Evolutionary conservation across 1,140 invertebrate species (phyloP).

Genomic region (Whitmania pigra): DNA sequence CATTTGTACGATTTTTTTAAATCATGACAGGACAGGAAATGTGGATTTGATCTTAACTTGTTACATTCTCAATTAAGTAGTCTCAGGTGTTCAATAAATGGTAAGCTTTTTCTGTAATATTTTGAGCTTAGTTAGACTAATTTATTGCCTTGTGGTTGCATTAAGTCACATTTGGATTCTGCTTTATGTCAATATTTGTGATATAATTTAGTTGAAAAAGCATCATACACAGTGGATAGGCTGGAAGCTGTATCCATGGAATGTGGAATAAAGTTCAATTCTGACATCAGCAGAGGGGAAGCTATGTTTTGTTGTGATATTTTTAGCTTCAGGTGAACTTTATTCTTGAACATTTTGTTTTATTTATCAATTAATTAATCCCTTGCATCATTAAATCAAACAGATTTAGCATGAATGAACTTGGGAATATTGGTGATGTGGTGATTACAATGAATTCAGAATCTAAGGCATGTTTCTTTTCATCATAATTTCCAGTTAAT

Average conservation of each 20-base stretch:
- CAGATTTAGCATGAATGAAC: background rate
- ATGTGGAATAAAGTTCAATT: slow-evolving; percentile 1
- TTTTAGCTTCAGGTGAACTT: background rate
- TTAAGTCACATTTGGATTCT: background rate
- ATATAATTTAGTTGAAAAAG: background rate
- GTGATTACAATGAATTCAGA: slow-evolving; percentile 6
- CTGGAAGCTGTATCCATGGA: background rate
- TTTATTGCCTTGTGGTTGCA: background rate
- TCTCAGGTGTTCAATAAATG: slow-evolving; percentile 8
- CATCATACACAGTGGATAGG: slow-evolving; percentile 10
- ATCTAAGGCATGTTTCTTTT: background rate
- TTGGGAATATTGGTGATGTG: slow-evolving; percentile 3
- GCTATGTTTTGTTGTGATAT: background rate
- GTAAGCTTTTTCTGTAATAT: background rate
- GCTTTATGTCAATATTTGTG: background rate
- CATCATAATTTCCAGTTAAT: background rate
- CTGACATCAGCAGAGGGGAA: background rate
- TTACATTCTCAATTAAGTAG: slow-evolving; percentile 8
- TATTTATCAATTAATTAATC: background rate
- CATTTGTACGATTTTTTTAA: background rate
- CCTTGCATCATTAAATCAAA: background rate
- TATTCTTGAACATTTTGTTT: background rate
- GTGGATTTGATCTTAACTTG: slow-evolving; percentile 10
- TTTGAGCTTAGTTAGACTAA: background rate
- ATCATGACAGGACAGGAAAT: background rate